A percentile compares a stretch with the other conserved stretches of the same genome.
Conservation (phyloP, 2,113 vertebrate species). For the Apteryx owenii region DNA sequence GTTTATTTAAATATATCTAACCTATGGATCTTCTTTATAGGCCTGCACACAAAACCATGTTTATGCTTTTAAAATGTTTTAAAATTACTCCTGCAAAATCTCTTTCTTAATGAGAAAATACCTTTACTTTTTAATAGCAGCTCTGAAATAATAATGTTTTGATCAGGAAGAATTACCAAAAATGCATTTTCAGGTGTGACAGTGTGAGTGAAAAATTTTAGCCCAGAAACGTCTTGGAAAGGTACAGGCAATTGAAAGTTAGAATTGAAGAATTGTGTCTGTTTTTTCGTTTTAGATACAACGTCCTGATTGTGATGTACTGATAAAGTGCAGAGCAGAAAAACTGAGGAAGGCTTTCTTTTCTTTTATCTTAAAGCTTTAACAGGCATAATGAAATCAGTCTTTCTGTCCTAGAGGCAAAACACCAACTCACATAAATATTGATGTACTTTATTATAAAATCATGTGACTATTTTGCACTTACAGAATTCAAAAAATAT, state of each 20-base stretch:
- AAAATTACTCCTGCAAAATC: fast-evolving
- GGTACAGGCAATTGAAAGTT: not conserved
- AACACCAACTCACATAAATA: not conserved
- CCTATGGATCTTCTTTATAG: not conserved
- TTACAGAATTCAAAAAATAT: not conserved
- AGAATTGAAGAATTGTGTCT: not conserved
- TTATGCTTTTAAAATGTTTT: not conserved
- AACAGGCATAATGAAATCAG: not conserved
- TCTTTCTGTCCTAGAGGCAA: not conserved
- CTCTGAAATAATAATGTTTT: not conserved
- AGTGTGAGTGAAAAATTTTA: not conserved
- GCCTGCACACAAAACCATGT: not conserved
- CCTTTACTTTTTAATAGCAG: fast-evolving
- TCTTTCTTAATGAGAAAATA: not conserved
- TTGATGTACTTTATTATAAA: not conserved
- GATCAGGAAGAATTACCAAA: not conserved
- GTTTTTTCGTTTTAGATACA: not conserved
- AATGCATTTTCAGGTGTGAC: not conserved
- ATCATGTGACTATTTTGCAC: not conserved
- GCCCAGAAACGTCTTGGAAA: not conserved
- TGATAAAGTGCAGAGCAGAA: not conserved
- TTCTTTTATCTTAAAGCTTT: not conserved
- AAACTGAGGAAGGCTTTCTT: not conserved
- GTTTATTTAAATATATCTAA: not conserved
- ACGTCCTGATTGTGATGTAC: not conserved